Conservation (phyloP, 2,888 invertebrate species). For the Dorcus parallelipipedus region DNA sequence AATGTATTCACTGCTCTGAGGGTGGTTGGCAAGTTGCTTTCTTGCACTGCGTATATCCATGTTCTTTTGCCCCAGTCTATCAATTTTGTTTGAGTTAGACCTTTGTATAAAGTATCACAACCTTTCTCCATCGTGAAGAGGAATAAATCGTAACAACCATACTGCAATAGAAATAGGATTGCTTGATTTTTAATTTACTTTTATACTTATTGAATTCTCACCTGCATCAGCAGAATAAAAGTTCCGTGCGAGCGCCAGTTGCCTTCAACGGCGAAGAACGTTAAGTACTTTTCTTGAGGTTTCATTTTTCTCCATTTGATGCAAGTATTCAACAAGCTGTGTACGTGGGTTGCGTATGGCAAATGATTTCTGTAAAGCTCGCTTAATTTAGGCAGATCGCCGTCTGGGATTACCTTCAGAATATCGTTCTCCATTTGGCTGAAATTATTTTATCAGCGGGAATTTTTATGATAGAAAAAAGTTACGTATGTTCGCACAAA, state of each 20-base stretch:
- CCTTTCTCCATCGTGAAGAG: constrained; percentile 4
- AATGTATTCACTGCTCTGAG: background rate
- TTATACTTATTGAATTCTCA: constrained; percentile 2
- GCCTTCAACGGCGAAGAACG: constrained; percentile 50
- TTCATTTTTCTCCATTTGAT: constrained; percentile 37
- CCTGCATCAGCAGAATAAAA: constrained; percentile 33
- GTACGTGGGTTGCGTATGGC: constrained; percentile 44
- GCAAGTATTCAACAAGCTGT: constrained; percentile 45
- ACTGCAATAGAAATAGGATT: background rate
- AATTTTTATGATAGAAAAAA: background rate
- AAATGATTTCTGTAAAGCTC: constrained; percentile 36
- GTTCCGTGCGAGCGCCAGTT: constrained; percentile 43
- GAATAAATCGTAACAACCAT: constrained; percentile 8
- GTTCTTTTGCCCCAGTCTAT: constrained; percentile 1
- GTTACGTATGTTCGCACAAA: background rate
- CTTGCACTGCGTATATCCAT: background rate
- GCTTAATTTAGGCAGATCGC: constrained; percentile 35
- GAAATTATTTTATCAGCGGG: background rate
- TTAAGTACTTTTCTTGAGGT: constrained; percentile 31
- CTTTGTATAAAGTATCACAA: background rate
- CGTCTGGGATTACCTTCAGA: constrained; percentile 33
- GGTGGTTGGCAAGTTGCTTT: background rate
- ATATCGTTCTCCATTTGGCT: constrained; percentile 16
- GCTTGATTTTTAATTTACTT: background rate
- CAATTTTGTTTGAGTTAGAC: constrained; percentile 1